Evolutionary conservation across 2,113 vertebrate species (phyloP).

Genomic region (Castor canadensis): DNA sequence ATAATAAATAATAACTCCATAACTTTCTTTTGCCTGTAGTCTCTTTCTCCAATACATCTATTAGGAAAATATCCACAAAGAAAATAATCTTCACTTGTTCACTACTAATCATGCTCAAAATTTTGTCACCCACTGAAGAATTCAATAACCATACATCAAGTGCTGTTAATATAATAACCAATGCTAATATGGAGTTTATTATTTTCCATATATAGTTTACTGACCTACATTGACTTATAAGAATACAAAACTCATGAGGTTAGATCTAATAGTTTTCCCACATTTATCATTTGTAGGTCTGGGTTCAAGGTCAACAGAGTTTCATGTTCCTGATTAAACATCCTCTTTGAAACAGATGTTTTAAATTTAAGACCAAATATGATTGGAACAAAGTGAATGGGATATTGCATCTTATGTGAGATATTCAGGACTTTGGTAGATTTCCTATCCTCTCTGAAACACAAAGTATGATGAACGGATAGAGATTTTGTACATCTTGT

Average conservation of each 20-base stretch:
- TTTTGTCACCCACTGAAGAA: background rate
- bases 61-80: background rate
- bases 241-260: background rate
- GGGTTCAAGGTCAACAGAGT: background rate
- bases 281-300: background rate
- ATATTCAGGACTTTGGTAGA: background rate
- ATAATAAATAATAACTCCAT: background rate
- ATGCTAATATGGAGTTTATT: background rate
- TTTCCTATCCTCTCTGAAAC: background rate
- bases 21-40: background rate
- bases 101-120: background rate
- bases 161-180: background rate
- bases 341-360: background rate
- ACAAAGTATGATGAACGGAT: background rate
- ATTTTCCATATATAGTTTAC: background rate
- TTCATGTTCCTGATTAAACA: background rate
- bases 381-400: background rate
- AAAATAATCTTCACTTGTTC: background rate
- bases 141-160: background rate
- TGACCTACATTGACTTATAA: background rate
- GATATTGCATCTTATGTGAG: background rate
- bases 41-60: background rate
- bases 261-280: background rate
- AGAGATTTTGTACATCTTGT: too few species aligned
- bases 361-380: background rate